These are phyloP conservation scores for Haliclona indistincta DNA, from an alignment of 37 sponge, comb jelly and placozoan species.

Conservation along the genomic window DNA sequence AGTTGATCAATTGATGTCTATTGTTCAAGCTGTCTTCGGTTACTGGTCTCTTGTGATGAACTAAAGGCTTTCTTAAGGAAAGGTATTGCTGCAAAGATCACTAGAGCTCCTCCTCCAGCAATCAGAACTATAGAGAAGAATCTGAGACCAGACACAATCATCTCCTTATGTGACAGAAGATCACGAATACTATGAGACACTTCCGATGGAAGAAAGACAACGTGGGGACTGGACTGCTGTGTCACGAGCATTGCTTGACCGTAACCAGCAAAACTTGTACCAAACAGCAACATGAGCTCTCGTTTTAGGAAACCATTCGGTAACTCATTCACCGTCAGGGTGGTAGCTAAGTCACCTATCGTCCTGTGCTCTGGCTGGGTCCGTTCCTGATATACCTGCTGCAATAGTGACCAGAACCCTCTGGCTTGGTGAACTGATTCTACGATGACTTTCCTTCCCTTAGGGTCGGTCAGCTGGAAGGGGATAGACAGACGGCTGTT, in stretches of 20 bases:
- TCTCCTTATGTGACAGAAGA: constrained; percentile 49
- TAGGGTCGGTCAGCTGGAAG: constrained; percentile 42
- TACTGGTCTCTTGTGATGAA: too few relatives aligned
- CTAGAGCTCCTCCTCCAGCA: constrained; percentile 51
- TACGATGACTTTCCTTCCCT: constrained; percentile 39
- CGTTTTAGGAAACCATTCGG: constrained; percentile 54
- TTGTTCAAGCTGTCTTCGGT: too few relatives aligned
- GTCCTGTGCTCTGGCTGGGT: constrained; percentile 38
- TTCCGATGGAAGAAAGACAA: constrained; percentile 47
- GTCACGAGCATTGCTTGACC: constrained; percentile 46
- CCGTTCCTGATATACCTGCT: constrained; percentile 56
- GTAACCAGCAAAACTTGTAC: constrained; percentile 55
- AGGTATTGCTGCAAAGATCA: constrained; percentile 24
- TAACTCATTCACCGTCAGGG: constrained; percentile 48
- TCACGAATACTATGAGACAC: constrained; percentile 35
- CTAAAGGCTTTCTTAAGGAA: too few relatives aligned
- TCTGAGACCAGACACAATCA: constrained; percentile 25
- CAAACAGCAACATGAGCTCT: constrained; percentile 61
- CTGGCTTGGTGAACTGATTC: constrained; percentile 42
- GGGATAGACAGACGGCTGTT: constrained; percentile 56
- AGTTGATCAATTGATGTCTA: too few relatives aligned
- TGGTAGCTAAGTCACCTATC: constrained; percentile 53
- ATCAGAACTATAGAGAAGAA: constrained; percentile 49
- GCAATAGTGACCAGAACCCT: constrained; percentile 41
- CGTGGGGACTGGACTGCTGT: constrained; percentile 9